Percentiles rank a stretch among this genome's conserved stretches.
Evolutionary conservation across 2,888 invertebrate genomes (phyloP).

Genomic region (Pristionchus entomophagus): DNA sequence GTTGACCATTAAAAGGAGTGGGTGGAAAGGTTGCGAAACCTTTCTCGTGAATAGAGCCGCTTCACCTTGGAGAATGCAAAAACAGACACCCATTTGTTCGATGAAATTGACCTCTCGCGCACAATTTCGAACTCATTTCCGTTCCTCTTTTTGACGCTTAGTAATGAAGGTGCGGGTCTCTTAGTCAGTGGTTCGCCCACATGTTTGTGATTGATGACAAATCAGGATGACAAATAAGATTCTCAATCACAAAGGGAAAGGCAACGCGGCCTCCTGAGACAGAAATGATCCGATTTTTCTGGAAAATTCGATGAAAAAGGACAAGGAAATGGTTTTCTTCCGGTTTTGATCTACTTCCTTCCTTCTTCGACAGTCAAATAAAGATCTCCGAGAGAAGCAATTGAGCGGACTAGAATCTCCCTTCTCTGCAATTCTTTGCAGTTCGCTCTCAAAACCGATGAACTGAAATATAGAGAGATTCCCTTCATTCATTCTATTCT

Average conservation of each 20-base stretch:
- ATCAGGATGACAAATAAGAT: too few relatives aligned
- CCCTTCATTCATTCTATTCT: too few relatives aligned
- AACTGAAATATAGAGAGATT: too few relatives aligned
- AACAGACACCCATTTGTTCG: not conserved
- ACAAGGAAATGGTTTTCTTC: too few relatives aligned
- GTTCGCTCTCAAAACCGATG: not conserved
- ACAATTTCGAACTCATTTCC: not conserved
- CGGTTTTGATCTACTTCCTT: not conserved
- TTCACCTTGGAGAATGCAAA: not conserved
- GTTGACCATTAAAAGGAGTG: conserved; percentile 4
- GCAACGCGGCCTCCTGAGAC: too few relatives aligned
- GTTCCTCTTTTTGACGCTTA: not conserved
- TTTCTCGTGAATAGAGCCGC: not conserved
- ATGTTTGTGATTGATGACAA: too few relatives aligned
- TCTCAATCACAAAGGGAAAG: too few relatives aligned
- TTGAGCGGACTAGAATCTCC: not conserved
- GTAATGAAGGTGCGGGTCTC: too few relatives aligned
- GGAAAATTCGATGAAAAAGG: too few relatives aligned
- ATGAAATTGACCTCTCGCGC: not conserved
- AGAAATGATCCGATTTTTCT: too few relatives aligned
- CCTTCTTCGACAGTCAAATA: not conserved
- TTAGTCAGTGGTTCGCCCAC: too few relatives aligned
- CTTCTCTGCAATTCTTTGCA: not conserved
- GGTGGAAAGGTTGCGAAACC: not conserved
- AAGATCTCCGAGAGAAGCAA: not conserved